Base-by-base conservation (phyloP, 2,113 vertebrate species). In the Psittacula cyanocephala region DNA sequence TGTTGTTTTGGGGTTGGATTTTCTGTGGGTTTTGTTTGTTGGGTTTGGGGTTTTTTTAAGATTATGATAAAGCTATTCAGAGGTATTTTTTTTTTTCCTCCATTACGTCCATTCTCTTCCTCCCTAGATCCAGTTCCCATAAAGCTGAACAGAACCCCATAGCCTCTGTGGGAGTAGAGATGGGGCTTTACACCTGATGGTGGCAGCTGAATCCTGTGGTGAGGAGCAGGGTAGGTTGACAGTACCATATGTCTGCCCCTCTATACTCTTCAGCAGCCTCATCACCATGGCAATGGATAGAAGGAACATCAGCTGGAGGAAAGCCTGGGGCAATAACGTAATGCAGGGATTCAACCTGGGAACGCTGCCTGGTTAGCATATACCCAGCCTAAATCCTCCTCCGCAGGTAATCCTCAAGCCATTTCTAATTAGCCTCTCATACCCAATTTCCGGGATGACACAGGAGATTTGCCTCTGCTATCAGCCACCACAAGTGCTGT, bases 311-410 rank as follows among this genome's bases (percentile, higher is more conserved):
- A 4, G 19, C 5, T 55, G 37, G 33, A 81, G 33, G 49, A 76
- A 39, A 74, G 47, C 43, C 67, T 10, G 5, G 60, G 64, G 44
- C 60, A 93, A 35, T 59, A 92, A 57, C 3, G 0, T 6, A 60
- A 22, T 44, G 53, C 53, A 81, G 44, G 23, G 60, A 69, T 81
- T 77, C 76, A 81, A 47, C 43, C 49, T 44, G 49, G 64, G 46
- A 88, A 85, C 0, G 0, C 27, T 64, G 46, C 35, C 41, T 12
- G 33, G 20, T 41, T 52, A 59, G 59, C 0, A 1, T 39, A 35
- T 13, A 44, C 53, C 62, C 68, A 41, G 6, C 39, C 37, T 31
- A 64, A 72, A 43, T 29, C 52, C 31, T 49, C 39, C 44, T 64
- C 49, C 3, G 0, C 67, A 55, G 53, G 53, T 59, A 86, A 82